Base-by-base conservation (phyloP, 1,140 invertebrate genomes). In the Heterodera carotae region DNA sequence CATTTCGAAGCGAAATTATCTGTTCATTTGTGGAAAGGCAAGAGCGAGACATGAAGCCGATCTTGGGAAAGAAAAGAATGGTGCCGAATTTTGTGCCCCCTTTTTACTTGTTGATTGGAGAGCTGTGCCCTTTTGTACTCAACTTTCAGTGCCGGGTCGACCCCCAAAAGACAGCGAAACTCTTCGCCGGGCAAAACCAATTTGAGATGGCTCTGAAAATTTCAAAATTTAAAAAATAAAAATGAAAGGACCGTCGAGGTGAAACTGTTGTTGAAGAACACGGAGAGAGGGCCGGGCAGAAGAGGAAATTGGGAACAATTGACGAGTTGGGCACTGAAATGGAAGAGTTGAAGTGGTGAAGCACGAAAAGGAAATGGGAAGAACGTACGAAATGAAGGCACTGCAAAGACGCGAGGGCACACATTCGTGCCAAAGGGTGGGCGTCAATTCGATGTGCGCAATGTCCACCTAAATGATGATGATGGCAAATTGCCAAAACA, bases 211-310 rank as follows among this genome's bases (percentile, higher is more conserved):
- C 68, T 86, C 85, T 85, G 59, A 70, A 80, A 29, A 76, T 87
- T 66, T 29, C 71, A 76, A 77, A 64, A 43, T 64, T 66, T 27
- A 33, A 69, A 56, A n/a, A 25, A 69, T 27, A 72, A 53, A 81
- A 48, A 2, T 48, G n/a, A 4, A 22, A 67, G 62, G 73, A 89
- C 89, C 83, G 89, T 90, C 6, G 86, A 87, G 10, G 90, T 85
- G 80, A 90, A 90, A 76, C 84, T 89, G 80, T 89, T 89, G 76
- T 90, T 89, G 36, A 90, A 81, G 79, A 89, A 90, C 27, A 90
- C 86, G 76, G 84, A 89, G 12, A 88, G 87, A 22, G 84, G 80
- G 72, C 89, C 89, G 29, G 88, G 77, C 25, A 90, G 85, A 8
- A 90, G 81, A 7, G 87, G 83, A 78, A 87, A 86, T 33, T 79